Base-by-base conservation (phyloP, 2,888 invertebrate species). In the Campoplex capitator region DNA sequence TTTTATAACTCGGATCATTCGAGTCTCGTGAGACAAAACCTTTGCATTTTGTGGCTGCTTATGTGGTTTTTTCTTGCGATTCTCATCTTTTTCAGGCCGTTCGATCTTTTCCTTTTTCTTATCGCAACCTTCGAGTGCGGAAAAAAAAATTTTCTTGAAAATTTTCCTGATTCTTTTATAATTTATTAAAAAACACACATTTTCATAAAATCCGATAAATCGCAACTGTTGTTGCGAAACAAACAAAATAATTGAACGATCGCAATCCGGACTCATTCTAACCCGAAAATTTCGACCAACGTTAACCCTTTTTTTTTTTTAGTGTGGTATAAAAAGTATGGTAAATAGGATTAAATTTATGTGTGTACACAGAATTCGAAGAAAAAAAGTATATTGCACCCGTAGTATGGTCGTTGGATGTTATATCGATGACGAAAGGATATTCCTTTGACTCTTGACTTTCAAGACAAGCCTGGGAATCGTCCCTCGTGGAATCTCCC, bases 401-500 rank as follows among this genome's bases (percentile, higher is more conserved):
- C 28, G 48, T 38, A 38, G n/a, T 48, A 13, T 35, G 23, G 56
- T 28, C 23, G 51, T 56, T 56, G 28, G 80, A 76, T 76, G 76
- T 77, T 77, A 35, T 51, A 51, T 65, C 35, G 42, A 35, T 35
- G 58, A 70, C 23, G 38, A 32, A 70, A 56, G 68, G 56, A 74
- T 13, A 70, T 54, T 54, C 65, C 38, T 83, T 62, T 70, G 62
- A 83, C 75, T 70, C 68, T 70, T 16, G 70, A n/a, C 70, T 75
- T 70, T 70, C 23, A 68, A 45, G 32, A 54, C 51, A 18, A 65
- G 48, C 32, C 18, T 32, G n/a, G 32, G 51, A 35, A 65, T 48
- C 45, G 65, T 38, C 76, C 65, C 51, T 32, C 11, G 42, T 32
- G 48, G 62, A 42, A 65, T 76, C 76, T 32, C 32, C 65, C n/a